Evolutionary conservation across 2,888 invertebrate genomes (phyloP).

Genomic region (Lasioglossum zephyrum): DNA sequence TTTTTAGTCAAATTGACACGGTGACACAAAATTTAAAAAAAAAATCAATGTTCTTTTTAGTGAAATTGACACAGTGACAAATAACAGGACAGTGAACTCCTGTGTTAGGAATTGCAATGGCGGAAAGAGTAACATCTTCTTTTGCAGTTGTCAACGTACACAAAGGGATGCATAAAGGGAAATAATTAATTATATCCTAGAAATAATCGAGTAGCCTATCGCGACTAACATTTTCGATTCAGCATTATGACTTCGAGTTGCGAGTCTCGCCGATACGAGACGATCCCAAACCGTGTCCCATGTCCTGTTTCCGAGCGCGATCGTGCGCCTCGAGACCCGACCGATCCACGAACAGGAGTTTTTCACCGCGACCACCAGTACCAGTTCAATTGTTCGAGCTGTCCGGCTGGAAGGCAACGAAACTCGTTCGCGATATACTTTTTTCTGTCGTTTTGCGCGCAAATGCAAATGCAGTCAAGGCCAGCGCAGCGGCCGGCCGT

Average conservation of each 20-base stretch:
- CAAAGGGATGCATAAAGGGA: no score
- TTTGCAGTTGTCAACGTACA: no score
- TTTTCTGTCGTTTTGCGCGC: constrained; percentile 32
- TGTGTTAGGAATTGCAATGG: no score
- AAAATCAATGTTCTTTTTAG: no score
- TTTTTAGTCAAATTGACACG: no score
- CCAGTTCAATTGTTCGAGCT: constrained; percentile 24
- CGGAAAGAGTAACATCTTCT: no score
- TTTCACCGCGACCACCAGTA: constrained; percentile 3
- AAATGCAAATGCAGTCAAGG: constrained; percentile 60
- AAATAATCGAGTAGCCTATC: not conserved
- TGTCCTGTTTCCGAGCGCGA: not conserved
- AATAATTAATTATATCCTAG: not conserved
- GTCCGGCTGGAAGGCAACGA: constrained; percentile 22
- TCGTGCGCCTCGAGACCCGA: constrained; percentile 8
- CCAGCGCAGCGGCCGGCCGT: constrained; percentile 11
- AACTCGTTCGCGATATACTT: constrained; percentile 24
- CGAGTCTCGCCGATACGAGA: constrained; percentile 24
- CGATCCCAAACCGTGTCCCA: not conserved
- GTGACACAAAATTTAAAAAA: no score
- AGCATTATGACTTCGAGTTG: not conserved
- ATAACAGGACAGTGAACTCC: no score
- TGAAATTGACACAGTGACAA: no score
- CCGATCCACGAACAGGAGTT: constrained; percentile 5
- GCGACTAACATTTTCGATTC: not conserved